A percentile compares a stretch with the other conserved stretches of the same genome.
Conservation (phyloP, 1,140 invertebrate species). For the Trachymyrmex septentrionalis region DNA sequence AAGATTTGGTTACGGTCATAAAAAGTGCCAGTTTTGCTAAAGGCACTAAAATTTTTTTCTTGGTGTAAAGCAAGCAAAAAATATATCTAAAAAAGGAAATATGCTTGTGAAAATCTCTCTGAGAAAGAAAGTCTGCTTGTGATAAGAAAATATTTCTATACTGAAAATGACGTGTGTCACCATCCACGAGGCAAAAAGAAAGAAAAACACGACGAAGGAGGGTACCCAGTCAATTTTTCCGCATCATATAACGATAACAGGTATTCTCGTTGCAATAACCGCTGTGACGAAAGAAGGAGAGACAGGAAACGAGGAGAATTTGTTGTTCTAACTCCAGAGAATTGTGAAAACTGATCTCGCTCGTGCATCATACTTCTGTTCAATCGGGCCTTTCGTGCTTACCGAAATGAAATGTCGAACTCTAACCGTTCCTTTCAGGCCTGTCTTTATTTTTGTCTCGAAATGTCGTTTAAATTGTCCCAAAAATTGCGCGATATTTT, state of each 20-base stretch:
- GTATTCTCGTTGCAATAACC: constrained; percentile 43
- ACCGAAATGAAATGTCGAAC: constrained; percentile 36
- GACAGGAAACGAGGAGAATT: constrained; percentile 51
- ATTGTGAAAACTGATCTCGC: constrained; percentile 8
- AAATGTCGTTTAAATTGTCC: constrained; percentile 37
- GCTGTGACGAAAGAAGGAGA: background rate
- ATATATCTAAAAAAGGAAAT: constrained; percentile 6
- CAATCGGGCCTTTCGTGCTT: constrained; percentile 10
- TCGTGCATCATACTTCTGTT: constrained; percentile 16
- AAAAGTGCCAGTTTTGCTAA: no score
- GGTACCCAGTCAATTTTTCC: constrained; percentile 61
- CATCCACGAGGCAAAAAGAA: constrained; percentile 39
- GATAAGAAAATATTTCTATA: constrained; percentile 54
- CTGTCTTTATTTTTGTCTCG: background rate
- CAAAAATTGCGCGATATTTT: constrained; percentile 14
- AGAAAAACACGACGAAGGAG: background rate
- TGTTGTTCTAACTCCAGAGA: constrained; percentile 48
- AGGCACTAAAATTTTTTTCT: no score
- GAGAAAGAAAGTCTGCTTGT: constrained; percentile 36
- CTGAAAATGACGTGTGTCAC: constrained; percentile 43
- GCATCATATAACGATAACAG: constrained; percentile 59
- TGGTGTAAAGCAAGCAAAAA: background rate
- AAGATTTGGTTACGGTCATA: no score
- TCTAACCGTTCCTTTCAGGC: background rate
- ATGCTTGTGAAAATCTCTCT: constrained; percentile 30